Percentiles rank a stretch among this genome's conserved stretches.
phyloP scores from a whole-genome alignment of 2,797 vertebrate genomes.

The Perodicticus potto region DNA sequence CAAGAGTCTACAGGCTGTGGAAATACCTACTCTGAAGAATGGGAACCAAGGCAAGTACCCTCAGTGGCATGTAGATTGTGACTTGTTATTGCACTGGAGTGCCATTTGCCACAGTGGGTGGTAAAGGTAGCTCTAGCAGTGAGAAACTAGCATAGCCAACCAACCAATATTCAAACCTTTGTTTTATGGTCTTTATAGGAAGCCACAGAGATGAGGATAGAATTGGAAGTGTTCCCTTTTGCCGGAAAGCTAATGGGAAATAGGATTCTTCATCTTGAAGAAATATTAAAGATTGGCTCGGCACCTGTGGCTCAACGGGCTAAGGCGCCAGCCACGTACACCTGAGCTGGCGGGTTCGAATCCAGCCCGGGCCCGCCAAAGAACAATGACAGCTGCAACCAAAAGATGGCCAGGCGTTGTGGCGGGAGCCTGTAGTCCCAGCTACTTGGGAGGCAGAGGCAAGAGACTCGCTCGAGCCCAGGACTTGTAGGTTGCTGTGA shows the following conservation, averaged over 20 bases:
- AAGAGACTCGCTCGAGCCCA: no score
- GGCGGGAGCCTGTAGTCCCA: no score
- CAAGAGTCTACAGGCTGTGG: not conserved
- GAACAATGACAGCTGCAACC: no score
- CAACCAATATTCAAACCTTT: slow-evolving; percentile 21
- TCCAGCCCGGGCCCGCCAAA: no score
- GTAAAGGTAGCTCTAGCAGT: not conserved
- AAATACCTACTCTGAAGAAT: not conserved
- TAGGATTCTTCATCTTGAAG: slow-evolving; percentile 7
- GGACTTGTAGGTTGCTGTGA: no score
- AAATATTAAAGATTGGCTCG: not conserved
- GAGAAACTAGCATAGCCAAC: not conserved
- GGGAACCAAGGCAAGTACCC: not conserved
- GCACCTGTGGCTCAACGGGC: no score
- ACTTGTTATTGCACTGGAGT: not conserved
- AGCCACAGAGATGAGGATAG: not conserved
- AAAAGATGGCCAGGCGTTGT: no score
- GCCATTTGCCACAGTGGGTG: not conserved
- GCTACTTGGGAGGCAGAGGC: no score
- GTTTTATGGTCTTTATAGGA: slow-evolving; percentile 21
- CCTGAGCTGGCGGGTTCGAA: no score
- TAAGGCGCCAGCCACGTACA: no score
- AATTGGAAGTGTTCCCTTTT: slow-evolving; percentile 10
- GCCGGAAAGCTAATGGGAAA: not conserved
- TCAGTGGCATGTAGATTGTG: not conserved